A percentile compares a stretch with the other conserved stretches of the same genome.
phyloP scores from a whole-genome alignment of 2,797 vertebrate species.

The Nasua narica region DNA sequence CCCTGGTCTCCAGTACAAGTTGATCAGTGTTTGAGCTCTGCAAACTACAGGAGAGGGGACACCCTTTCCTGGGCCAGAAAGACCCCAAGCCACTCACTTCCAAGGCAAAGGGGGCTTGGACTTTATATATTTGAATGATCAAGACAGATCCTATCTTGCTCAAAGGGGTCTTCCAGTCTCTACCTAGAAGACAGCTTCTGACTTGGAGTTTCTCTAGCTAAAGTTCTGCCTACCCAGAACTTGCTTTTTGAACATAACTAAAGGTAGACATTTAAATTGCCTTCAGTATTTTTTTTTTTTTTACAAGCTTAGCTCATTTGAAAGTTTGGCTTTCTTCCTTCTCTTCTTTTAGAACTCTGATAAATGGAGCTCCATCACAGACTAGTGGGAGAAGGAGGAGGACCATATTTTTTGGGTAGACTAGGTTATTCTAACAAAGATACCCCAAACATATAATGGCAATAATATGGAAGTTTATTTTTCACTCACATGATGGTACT shows the following conservation, averaged over 20 bases:
- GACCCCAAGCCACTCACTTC: no score
- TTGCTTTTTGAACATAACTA: background rate
- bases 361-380: background rate
- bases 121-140: background rate
- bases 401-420: background rate
- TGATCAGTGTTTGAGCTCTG: background rate
- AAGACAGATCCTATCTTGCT: background rate
- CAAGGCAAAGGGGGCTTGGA: background rate
- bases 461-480: background rate
- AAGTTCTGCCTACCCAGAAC: background rate
- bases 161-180: background rate
- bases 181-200: background rate
- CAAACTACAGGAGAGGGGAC: background rate
- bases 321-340: background rate
- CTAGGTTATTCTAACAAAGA: background rate
- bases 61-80: background rate
- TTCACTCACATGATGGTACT: fast-evolving
- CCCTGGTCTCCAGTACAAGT: background rate
- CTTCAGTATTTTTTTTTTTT: background rate
- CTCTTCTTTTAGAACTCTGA: background rate
- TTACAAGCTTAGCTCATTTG: background rate
- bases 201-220: background rate
- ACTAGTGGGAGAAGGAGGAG: background rate
- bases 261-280: background rate
- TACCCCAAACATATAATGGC: background rate